Evolutionary conservation across 2,888 invertebrate species (phyloP), one percentile per base, ranked within the genome.

Genomic region (Aphelenchoides bicaudatus): DNA sequence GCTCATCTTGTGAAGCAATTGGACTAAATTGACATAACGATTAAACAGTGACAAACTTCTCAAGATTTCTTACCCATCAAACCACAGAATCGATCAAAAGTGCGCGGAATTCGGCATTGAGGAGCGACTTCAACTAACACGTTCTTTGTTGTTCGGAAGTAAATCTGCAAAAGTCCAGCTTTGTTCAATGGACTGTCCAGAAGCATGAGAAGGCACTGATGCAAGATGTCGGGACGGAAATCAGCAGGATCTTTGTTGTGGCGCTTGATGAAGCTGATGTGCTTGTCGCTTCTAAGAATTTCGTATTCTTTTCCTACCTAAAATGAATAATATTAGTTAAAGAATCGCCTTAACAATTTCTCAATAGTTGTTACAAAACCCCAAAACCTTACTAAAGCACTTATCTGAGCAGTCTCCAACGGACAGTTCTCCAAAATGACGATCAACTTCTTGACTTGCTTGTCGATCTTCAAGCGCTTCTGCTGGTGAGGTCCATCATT

Each of bases 171-270:
- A 19, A 92, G 83, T 0, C 92, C 94, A 43, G 94, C 92, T 72
- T 96, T 85, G 80, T 98, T 98, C 39, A 98, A 82, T 0, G 98
- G 98, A 62, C 93, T 93, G 80, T 99, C 96, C 83, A 96, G 87
- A 48, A 98, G 83, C 93, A 96, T 98, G 0, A 98, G 83, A 16
- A 99, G 83, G 79, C 94, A 96, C 81, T 84, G 67, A 81, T 99
- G 96, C 0, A 90, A 86, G 62, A 99, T 98, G 78, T 99, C 98
- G 0, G 98, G 98, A 29, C 98, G 84, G 76, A 90, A 91, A 1
- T 88, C 85, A 0, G 90, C 88, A 0, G 89, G 88, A 73, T 92
- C 90, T 59, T 90, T 84, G 70, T 89, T 88, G 79, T 88, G 87
- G 79, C 89, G 92, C 68, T 88, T 87, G 13, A 73, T 59, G 54